These are phyloP conservation scores for Phortica okadai DNA, from an alignment of 2,888 invertebrate genomes.

Conservation along the genomic window DNA sequence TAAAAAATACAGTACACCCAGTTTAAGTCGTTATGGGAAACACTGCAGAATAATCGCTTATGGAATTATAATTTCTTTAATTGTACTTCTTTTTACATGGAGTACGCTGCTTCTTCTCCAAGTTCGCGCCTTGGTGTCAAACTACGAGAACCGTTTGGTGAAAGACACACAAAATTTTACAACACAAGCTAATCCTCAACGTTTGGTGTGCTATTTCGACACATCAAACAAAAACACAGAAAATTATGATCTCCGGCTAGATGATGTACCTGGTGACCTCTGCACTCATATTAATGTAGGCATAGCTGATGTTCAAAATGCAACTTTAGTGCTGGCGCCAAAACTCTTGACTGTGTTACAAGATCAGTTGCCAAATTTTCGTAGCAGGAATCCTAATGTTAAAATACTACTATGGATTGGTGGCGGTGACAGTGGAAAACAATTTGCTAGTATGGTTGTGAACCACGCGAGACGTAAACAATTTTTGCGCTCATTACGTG, in stretches of 20 bases:
- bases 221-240: conserved; percentile 75
- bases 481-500: conserved; percentile 79
- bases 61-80: too few relatives aligned
- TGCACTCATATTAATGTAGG: conserved; percentile 91
- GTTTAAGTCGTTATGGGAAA: too few relatives aligned
- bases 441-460: conserved; percentile 85
- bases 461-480: conserved; percentile 84
- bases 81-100: too few relatives aligned
- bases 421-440: conserved; percentile 79
- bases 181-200: not conserved
- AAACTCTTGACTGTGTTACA: conserved; percentile 70
- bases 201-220: conserved; percentile 83
- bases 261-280: conserved; percentile 82
- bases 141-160: too few relatives aligned
- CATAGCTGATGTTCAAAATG: conserved; percentile 82
- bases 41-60: too few relatives aligned
- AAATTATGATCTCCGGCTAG: conserved; percentile 76
- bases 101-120: too few relatives aligned
- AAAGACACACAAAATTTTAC: too few relatives aligned
- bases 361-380: conserved; percentile 76
- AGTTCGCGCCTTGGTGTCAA: too few relatives aligned
- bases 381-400: conserved; percentile 80
- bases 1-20: too few relatives aligned
- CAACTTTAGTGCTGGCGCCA: conserved; percentile 79
- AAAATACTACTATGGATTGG: conserved; percentile 89